Percentiles rank a stretch among this genome's conserved stretches.
Evolutionary conservation across 2,797 vertebrate genomes (phyloP).

Genomic region (Mormyrus hasselquistii): DNA sequence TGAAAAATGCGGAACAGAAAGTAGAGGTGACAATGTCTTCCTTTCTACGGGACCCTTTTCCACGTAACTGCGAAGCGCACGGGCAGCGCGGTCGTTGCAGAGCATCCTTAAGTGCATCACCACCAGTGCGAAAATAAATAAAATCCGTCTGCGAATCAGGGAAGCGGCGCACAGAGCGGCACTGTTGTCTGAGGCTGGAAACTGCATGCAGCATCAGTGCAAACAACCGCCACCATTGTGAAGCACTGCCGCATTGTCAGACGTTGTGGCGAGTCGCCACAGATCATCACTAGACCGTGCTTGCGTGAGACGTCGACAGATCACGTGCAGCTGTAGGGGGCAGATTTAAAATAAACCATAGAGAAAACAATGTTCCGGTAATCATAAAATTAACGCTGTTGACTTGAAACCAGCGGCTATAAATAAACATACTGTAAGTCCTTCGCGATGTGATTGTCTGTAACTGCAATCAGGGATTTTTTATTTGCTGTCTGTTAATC

Average conservation of each 20-base stretch:
- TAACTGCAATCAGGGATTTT: background rate
- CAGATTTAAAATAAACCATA: background rate
- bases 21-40: background rate
- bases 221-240: background rate
- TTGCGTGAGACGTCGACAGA: background rate
- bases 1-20: constrained; percentile 1
- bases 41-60: background rate
- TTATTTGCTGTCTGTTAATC: background rate
- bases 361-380: background rate
- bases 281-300: background rate
- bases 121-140: background rate
- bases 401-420: background rate
- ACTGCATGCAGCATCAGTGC: background rate
- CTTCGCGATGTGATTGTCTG: background rate
- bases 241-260: background rate
- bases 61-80: background rate
- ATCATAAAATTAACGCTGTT: background rate
- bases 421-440: background rate
- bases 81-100: background rate
- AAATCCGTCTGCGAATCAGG: background rate
- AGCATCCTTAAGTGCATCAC: background rate
- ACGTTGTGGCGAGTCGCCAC: background rate
- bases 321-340: background rate
- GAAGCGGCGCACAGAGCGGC: background rate
- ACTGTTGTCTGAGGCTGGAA: background rate